Conservation (phyloP, 1,140 invertebrate genomes). For the Tetramorium simillimum region DNA sequence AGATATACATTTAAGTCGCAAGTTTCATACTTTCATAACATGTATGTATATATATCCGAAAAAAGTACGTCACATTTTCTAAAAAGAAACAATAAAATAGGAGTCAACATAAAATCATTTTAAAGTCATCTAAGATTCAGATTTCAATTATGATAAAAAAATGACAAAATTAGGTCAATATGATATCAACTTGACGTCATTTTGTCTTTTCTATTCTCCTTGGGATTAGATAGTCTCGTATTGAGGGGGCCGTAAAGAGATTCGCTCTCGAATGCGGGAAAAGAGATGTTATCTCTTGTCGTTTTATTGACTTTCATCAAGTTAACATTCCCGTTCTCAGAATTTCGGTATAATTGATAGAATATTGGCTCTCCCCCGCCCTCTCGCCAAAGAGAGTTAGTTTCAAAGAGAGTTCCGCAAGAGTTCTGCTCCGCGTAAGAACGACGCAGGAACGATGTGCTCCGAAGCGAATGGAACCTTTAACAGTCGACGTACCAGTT, state of each 20-base stretch:
- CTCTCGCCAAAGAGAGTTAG: background rate
- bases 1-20: too few species aligned
- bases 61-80: too few species aligned
- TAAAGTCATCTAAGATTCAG: too few species aligned
- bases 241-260: background rate
- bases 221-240: background rate
- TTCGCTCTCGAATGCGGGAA: background rate
- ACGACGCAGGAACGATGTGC: background rate
- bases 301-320: background rate
- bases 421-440: background rate
- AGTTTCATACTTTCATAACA: too few species aligned
- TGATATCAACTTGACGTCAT: too few species aligned
- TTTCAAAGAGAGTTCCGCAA: constrained; percentile 5
- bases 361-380: background rate
- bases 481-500: constrained; percentile 27
- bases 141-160: too few species aligned
- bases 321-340: background rate
- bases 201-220: too few species aligned
- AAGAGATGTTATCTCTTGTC: background rate
- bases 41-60: too few species aligned
- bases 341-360: background rate
- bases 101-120: too few species aligned
- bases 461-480: background rate
- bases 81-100: too few species aligned
- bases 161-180: too few species aligned